Evolutionary conservation across 2,113 vertebrate genomes (phyloP).

Genomic region (Herpetotheres cachinnans): DNA sequence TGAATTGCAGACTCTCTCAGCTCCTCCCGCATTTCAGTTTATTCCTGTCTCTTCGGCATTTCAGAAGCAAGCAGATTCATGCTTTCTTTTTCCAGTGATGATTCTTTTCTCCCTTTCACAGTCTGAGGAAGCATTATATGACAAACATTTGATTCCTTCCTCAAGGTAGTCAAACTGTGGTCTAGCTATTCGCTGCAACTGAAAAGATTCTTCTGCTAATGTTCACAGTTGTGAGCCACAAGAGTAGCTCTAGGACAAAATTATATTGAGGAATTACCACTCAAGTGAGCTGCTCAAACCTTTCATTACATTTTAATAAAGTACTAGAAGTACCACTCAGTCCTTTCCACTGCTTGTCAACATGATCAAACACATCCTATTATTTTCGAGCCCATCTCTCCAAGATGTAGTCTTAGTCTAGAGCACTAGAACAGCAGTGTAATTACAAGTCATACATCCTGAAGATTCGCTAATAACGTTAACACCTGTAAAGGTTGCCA

Average conservation of each 20-base stretch:
- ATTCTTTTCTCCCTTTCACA: not conserved
- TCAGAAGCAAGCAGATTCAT: not conserved
- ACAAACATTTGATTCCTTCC: not conserved
- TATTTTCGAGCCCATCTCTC: not conserved
- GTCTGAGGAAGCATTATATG: not conserved
- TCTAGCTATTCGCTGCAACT: not conserved
- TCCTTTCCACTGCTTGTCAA: not conserved
- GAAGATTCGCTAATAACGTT: not conserved
- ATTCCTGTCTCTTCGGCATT: not conserved
- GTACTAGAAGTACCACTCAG: not conserved
- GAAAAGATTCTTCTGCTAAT: not conserved
- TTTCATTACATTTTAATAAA: constrained; percentile 49
- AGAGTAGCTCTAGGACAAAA: not conserved
- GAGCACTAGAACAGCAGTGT: not conserved
- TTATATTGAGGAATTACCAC: not conserved
- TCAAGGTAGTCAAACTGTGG: not conserved
- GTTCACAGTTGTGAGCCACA: not conserved
- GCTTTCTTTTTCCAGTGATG: not conserved
- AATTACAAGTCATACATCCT: not conserved
- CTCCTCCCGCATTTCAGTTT: not conserved
- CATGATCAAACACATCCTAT: not conserved
- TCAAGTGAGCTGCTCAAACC: not conserved
- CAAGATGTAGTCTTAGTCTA: not conserved
- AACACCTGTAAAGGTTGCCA: not conserved
- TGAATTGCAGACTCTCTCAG: not conserved